A percentile compares a stretch with the other conserved stretches of the same genome.
These are phyloP conservation scores for Eupithecia subumbrata DNA, from an alignment of 2,888 invertebrate species.

Conservation along the genomic window DNA sequence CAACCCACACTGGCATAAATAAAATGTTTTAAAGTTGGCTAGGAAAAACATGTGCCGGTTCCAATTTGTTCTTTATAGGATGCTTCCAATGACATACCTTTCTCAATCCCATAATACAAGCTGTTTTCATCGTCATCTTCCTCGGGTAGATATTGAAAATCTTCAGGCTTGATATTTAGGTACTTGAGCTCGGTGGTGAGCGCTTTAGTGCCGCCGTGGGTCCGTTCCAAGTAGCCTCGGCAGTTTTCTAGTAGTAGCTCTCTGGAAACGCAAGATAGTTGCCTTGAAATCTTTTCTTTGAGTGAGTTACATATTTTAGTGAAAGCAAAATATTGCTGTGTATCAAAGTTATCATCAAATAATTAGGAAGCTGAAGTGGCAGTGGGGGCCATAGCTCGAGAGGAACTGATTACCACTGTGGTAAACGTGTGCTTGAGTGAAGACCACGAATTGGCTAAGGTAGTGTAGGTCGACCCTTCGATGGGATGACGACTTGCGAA, in stretches of 20 bases:
- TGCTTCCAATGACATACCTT: constrained; percentile 64
- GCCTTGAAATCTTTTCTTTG: neutral
- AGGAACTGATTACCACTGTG: too few relatives aligned
- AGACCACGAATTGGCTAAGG: too few relatives aligned
- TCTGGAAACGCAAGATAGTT: constrained; percentile 48
- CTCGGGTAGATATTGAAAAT: constrained; percentile 86
- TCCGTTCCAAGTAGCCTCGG: constrained; percentile 71
- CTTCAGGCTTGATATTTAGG: constrained; percentile 88
- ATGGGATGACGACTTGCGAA: too few relatives aligned
- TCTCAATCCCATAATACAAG: constrained; percentile 85
- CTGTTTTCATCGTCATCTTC: constrained; percentile 83
- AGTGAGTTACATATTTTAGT: neutral
- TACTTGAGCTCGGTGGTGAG: constrained; percentile 89
- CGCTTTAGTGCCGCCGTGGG: constrained; percentile 84
- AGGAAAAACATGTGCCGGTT: neutral
- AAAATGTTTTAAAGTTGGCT: neutral
- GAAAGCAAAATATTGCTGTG: too few relatives aligned
- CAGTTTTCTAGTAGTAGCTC: constrained; percentile 70
- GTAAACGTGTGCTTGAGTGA: too few relatives aligned
- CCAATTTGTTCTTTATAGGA: neutral
- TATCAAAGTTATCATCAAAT: too few relatives aligned
- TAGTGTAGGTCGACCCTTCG: too few relatives aligned
- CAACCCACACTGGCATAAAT: neutral
- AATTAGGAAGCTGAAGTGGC: too few relatives aligned
- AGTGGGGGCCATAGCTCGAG: too few relatives aligned